Conservation (phyloP, 1,140 invertebrate species). For the Psix sp. region DNA sequence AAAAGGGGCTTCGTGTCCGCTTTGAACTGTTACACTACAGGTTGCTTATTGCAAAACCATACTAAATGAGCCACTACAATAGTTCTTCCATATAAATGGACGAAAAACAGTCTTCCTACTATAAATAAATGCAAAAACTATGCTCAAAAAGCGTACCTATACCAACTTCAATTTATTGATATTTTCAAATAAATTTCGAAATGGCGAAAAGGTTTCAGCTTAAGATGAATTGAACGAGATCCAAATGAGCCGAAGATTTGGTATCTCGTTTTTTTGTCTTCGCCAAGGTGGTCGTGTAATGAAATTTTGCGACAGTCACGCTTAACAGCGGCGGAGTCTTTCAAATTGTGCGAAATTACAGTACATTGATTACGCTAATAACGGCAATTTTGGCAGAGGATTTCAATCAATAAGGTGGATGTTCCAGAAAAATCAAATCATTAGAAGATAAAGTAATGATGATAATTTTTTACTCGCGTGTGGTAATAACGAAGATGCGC, state of each 20-base stretch:
- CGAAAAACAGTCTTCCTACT: no score
- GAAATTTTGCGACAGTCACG: slow-evolving; percentile 29
- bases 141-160: no score
- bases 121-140: no score
- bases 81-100: slow-evolving; percentile 51
- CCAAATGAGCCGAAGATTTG: no score
- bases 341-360: slow-evolving; percentile 14
- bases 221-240: no score
- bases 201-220: no score
- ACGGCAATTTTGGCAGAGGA: slow-evolving; percentile 21
- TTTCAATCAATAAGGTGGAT: slow-evolving; percentile 48
- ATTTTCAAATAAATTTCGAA: no score
- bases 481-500: slow-evolving; percentile 45
- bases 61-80: slow-evolving; percentile 72
- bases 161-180: no score
- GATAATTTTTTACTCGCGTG: slow-evolving; percentile 48
- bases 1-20: slow-evolving; percentile 59
- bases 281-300: slow-evolving; percentile 11
- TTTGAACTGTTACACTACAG: slow-evolving; percentile 67
- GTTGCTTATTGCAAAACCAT: slow-evolving; percentile 71
- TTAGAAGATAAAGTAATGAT: slow-evolving; percentile 47
- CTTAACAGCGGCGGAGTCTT: slow-evolving; percentile 17
- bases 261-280: not conserved
- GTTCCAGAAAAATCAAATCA: slow-evolving; percentile 37
- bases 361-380: slow-evolving; percentile 37